Conservation (phyloP, 2,797 vertebrate genomes). For the Danio tinwini region DNA sequence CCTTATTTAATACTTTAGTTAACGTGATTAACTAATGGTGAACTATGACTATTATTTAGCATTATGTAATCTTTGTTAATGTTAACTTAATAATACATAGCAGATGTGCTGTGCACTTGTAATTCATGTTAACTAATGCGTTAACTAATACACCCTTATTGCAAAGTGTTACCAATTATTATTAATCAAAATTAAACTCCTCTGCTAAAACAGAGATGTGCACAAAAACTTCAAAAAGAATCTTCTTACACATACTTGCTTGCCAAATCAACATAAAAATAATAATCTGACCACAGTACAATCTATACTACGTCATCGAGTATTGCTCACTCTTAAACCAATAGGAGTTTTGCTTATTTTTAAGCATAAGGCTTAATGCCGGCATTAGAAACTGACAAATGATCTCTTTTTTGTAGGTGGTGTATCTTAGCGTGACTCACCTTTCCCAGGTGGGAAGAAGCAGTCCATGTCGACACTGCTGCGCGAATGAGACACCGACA, state of each 20-base stretch:
- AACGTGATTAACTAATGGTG: too few relatives aligned
- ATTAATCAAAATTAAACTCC: not conserved
- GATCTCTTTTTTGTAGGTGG: not conserved
- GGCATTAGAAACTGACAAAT: not conserved
- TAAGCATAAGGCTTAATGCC: not conserved
- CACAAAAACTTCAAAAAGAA: not conserved
- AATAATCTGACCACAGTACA: not conserved
- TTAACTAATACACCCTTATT: too few relatives aligned
- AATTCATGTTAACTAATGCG: too few relatives aligned
- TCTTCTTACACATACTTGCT: not conserved
- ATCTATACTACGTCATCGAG: not conserved
- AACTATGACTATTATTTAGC: too few relatives aligned
- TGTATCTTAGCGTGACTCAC: slow-evolving; percentile 65
- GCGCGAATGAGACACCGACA: slow-evolving; percentile 95
- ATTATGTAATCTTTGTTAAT: too few relatives aligned
- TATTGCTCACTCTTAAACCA: not conserved
- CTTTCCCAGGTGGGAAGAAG: slow-evolving; percentile 82
- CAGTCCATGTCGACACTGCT: slow-evolving; percentile 97
- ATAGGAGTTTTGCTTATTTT: not conserved
- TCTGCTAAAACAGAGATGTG: not conserved
- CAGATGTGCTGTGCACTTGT: too few relatives aligned
- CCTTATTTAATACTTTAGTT: too few relatives aligned
- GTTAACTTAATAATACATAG: too few relatives aligned
- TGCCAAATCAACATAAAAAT: not conserved
- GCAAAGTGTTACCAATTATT: too few relatives aligned